phyloP scores from a whole-genome alignment of 1,140 invertebrate genomes.

The Lycorma delicatula region DNA sequence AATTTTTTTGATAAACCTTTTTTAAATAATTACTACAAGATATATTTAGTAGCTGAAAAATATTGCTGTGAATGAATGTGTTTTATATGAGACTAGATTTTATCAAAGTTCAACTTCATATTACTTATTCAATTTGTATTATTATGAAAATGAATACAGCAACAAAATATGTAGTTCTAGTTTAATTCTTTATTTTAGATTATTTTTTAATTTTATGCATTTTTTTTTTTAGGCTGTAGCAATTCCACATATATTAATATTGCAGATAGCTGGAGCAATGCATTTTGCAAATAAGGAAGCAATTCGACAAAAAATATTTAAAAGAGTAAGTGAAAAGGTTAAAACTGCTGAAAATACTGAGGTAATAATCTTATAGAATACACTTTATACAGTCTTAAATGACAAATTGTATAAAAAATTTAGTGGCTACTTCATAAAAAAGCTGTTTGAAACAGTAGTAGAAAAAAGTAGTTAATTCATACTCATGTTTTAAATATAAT shows the following conservation, averaged over 20 bases:
- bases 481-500: too few relatives aligned
- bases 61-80: background rate
- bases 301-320: background rate
- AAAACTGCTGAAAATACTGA: too few relatives aligned
- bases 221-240: background rate
- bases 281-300: conserved; percentile 3
- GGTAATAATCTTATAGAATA: too few relatives aligned
- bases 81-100: background rate
- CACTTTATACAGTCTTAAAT: too few relatives aligned
- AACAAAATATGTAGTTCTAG: background rate
- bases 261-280: background rate
- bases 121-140: background rate
- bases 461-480: too few relatives aligned
- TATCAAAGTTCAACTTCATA: background rate
- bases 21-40: background rate
- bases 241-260: background rate
- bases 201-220: background rate
- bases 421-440: too few relatives aligned
- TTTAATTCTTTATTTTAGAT: background rate
- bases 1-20: background rate
- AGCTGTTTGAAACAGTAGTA: too few relatives aligned
- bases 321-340: too few relatives aligned
- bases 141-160: background rate
- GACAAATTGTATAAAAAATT: too few relatives aligned
- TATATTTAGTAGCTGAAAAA: background rate